A percentile compares a stretch with the other conserved stretches of the same genome.
Evolutionary conservation across 2,797 vertebrate genomes (phyloP).

Genomic region (Taeniopygia guttata): DNA sequence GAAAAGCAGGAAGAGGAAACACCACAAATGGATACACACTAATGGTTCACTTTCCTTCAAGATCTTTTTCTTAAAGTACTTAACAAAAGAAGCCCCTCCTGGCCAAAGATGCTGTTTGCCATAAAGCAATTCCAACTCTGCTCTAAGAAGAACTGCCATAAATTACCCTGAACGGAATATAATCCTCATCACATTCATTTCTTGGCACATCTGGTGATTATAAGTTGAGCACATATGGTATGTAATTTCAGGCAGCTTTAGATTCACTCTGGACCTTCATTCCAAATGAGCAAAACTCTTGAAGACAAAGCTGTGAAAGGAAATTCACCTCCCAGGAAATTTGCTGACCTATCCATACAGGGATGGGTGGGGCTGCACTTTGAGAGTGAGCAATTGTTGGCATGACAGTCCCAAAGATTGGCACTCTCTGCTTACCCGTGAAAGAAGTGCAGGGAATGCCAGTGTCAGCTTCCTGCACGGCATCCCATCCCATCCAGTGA

Average conservation of each 20-base stretch:
- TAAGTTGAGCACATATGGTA: background rate
- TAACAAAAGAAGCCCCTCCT: background rate
- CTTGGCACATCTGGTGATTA: background rate
- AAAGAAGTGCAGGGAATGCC: constrained; percentile 9
- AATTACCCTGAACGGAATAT: background rate
- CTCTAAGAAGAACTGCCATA: background rate
- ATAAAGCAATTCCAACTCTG: background rate
- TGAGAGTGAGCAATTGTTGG: background rate
- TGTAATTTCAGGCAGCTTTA: background rate
- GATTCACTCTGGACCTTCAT: background rate
- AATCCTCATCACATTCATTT: background rate
- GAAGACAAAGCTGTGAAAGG: background rate
- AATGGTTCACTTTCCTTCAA: background rate
- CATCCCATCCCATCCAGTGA: constrained; percentile 18
- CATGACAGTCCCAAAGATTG: background rate
- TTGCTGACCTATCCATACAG: background rate
- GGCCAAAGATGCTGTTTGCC: background rate
- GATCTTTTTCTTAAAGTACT: background rate
- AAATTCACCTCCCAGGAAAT: background rate
- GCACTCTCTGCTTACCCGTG: background rate
- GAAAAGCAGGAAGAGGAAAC: background rate
- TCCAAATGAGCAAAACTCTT: background rate
- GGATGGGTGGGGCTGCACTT: background rate
- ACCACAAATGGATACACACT: background rate
- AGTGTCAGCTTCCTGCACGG: background rate